Conservation (phyloP, 2,113 vertebrate species). For the Onychorhynchus coronatus region DNA sequence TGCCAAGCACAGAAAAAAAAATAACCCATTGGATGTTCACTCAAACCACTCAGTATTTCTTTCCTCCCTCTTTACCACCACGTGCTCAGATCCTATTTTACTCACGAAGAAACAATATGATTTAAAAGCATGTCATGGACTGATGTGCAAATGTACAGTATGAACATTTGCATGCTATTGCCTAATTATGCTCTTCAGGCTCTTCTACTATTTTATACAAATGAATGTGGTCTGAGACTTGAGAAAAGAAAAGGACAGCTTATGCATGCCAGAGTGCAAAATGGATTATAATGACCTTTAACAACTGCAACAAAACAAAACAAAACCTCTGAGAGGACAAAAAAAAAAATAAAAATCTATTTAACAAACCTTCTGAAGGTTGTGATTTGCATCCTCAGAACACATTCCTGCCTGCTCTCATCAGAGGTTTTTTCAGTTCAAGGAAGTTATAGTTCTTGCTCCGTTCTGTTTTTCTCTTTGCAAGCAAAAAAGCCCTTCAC, state of each 20-base stretch:
- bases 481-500: not conserved
- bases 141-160: not conserved
- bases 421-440: not conserved
- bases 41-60: not conserved
- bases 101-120: not conserved
- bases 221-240: not conserved
- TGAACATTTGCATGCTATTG: not conserved
- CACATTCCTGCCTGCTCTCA: not conserved
- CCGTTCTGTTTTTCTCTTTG: slow-evolving; percentile 11
- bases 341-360: not conserved
- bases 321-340: not conserved
- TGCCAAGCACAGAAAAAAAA: not conserved
- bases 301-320: slow-evolving; percentile 13
- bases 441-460: slow-evolving; percentile 42
- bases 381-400: not conserved
- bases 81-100: not conserved
- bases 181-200: not conserved
- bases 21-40: not conserved
- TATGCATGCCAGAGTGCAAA: not conserved
- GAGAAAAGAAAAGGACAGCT: not conserved
- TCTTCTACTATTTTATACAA: not conserved
- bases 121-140: not conserved
- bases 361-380: not conserved
- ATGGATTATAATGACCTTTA: slow-evolving; percentile 13
- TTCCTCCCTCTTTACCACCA: not conserved